These are phyloP conservation scores for Drosophila subobscura DNA, from an alignment of 1,140 invertebrate species.

Conservation along the genomic window DNA sequence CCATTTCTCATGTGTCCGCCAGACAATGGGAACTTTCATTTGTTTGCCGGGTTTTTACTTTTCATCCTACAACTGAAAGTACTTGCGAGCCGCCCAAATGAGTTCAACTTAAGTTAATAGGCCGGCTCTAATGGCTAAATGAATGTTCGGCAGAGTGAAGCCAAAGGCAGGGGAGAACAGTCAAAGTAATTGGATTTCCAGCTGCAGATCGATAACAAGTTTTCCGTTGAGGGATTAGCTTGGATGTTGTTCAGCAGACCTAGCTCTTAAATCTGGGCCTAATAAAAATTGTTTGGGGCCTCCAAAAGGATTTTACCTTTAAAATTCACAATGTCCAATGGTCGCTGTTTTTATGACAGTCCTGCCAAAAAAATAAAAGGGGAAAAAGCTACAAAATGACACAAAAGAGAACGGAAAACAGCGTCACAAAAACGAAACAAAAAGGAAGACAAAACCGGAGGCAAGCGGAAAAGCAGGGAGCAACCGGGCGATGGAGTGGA, in stretches of 20 bases:
- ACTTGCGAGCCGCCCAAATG: slow-evolving; percentile 34
- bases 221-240: not conserved
- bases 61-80: slow-evolving; percentile 59
- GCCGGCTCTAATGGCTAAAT: slow-evolving; percentile 46
- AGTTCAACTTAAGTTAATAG: slow-evolving; percentile 38
- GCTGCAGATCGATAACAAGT: slow-evolving; percentile 40
- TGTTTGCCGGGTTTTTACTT: slow-evolving; percentile 65
- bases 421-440: slow-evolving; percentile 17
- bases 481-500: not conserved
- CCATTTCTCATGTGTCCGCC: slow-evolving; percentile 39
- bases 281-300: slow-evolving; percentile 20
- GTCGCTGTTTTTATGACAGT: slow-evolving; percentile 43
- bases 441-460: slow-evolving; percentile 52
- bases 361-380: not conserved
- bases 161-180: not conserved
- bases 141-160: not conserved
- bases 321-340: slow-evolving; percentile 45
- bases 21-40: slow-evolving; percentile 73
- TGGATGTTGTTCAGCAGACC: slow-evolving; percentile 6
- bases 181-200: slow-evolving; percentile 42
- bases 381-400: slow-evolving; percentile 23
- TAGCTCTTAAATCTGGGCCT: slow-evolving; percentile 29
- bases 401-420: slow-evolving; percentile 30
- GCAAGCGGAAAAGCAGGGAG: slow-evolving; percentile 27
- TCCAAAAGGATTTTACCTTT: slow-evolving; percentile 35